phyloP scores from a whole-genome alignment of 2,113 vertebrate species.

The Promerops cafer region DNA sequence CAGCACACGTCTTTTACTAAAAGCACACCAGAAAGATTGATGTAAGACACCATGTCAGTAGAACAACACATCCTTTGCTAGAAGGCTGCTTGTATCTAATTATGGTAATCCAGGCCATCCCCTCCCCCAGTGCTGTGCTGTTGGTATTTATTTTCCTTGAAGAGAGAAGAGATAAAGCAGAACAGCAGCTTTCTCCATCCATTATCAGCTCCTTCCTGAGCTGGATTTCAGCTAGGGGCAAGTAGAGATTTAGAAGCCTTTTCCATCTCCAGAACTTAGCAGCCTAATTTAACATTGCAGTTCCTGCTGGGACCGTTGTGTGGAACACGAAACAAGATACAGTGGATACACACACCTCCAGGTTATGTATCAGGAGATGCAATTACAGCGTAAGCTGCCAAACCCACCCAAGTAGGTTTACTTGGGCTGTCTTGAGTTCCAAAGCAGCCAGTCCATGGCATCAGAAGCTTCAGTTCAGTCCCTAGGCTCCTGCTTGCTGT shows the following conservation, averaged over 20 bases:
- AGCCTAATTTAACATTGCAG: neutral
- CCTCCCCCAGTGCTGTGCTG: neutral
- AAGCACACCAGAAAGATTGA: neutral
- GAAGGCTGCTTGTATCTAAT: constrained; percentile 4
- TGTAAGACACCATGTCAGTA: neutral
- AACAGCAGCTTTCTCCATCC: neutral
- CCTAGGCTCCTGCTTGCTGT: neutral
- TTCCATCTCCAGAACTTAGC: neutral
- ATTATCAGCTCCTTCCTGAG: neutral
- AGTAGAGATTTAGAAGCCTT: neutral
- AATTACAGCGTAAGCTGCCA: neutral
- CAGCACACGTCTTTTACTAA: neutral
- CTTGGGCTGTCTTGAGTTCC: neutral
- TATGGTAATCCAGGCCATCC: neutral
- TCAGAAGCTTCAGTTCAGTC: neutral
- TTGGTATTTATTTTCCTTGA: constrained; percentile 2
- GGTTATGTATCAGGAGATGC: neutral
- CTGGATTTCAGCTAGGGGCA: neutral
- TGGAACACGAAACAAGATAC: neutral
- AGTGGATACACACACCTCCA: neutral
- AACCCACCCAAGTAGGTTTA: neutral
- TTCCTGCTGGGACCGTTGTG: neutral
- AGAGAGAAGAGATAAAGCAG: neutral
- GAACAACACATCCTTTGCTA: neutral
- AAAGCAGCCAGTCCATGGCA: neutral